Base-by-base conservation (phyloP, 1,140 invertebrate species). In the Camponotus vicinus region DNA sequence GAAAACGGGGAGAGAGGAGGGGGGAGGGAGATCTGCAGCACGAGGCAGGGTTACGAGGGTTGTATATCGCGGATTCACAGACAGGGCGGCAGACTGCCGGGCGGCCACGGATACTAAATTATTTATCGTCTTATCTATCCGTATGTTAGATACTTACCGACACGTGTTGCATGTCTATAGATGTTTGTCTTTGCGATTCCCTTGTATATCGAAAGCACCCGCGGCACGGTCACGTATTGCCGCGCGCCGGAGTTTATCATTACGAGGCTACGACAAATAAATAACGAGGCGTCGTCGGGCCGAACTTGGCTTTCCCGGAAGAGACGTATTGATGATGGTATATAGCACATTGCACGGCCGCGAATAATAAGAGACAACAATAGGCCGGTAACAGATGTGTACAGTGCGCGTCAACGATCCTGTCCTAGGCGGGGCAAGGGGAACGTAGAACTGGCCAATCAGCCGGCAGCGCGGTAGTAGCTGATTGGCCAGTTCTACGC, bases 51-150 rank as follows among this genome's bases (percentile, higher is more conserved):
- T 21, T 40, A 64, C 69, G 61, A 80, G 37, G 27, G 85, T 45
- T 69, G 42, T 76, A 70, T 85, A 90, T 85, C 59, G 89, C 76
- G 86, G 88, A 90, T 90, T 90, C 89, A 90, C 89, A 85, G 88
- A 90, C 86, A 86, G 88, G 92, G 93, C 93, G 93, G 92, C 93
- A 94, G 94, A 94, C 94, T 92, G 93, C 88, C 93, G 92, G 94
- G 92, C 94, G 93, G 89, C 93, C 86, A 83, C 64, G 76, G 86
- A 85, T 90, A 88, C 88, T 95, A 89, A 94, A 95, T 95, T 95
- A 95, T 95, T 95, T 94, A 95, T 89, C 79, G 63, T 64, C 77
- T 80, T 88, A 90, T 92, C 91, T 93, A 90, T 92, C 91, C 88
- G 55, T 91, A 90, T 86, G 88, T 86, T 90, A 85, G 88, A 89